Conservation (phyloP, 2,888 invertebrate genomes). For the Amphipoea oculea region DNA sequence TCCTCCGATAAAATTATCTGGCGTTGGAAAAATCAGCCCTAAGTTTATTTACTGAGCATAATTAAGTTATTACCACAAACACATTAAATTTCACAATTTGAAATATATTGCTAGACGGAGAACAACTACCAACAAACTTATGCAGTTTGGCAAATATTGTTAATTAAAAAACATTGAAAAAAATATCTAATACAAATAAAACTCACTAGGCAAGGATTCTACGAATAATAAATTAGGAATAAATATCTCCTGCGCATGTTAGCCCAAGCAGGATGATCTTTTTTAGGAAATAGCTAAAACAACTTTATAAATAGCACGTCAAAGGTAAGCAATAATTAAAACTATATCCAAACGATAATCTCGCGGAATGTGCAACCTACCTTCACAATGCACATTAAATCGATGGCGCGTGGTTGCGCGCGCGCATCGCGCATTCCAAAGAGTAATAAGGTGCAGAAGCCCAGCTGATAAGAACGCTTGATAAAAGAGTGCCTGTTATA, state of each 20-base stretch:
- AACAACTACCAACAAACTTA: too few species aligned
- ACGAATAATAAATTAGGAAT: not conserved
- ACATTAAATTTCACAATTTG: too few species aligned
- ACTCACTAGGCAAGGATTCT: not conserved
- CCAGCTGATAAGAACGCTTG: not conserved
- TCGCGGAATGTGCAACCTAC: conserved; percentile 38
- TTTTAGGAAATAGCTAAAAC: not conserved
- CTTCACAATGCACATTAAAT: conserved; percentile 60
- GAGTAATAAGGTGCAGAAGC: conserved; percentile 19
- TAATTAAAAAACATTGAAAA: too few species aligned
- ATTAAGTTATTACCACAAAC: too few species aligned
- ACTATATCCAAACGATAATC: conserved; percentile 37
- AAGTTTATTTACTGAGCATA: too few species aligned
- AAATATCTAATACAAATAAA: not conserved
- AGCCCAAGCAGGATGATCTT: not conserved
- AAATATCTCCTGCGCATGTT: not conserved
- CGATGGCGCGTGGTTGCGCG: conserved; percentile 62
- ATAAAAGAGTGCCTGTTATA: not conserved
- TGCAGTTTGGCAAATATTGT: too few species aligned
- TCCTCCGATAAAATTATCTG: too few species aligned
- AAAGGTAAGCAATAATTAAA: conserved; percentile 26
- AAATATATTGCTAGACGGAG: too few species aligned
- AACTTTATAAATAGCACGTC: not conserved
- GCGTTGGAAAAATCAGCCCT: too few species aligned
- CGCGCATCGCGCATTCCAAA: conserved; percentile 46